These are phyloP conservation scores for Argyrosomus japonicus DNA, from an alignment of 2,113 vertebrate genomes.

Conservation along the genomic window DNA sequence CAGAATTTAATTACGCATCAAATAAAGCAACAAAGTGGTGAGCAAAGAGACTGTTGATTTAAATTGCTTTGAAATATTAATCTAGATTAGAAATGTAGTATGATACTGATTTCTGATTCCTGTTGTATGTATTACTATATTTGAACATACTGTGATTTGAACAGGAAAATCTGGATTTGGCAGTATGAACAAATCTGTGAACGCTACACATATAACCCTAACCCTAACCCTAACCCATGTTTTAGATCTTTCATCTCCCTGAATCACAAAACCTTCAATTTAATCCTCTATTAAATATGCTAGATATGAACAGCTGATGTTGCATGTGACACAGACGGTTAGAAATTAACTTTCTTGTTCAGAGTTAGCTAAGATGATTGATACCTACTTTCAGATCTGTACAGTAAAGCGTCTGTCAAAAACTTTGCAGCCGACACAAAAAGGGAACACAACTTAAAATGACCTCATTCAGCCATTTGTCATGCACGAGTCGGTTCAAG, in stretches of 20 bases:
- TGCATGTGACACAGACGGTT: not conserved
- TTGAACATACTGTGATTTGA: not conserved
- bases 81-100: not conserved
- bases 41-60: not conserved
- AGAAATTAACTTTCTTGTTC: too few species aligned
- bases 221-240: too few species aligned
- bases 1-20: not conserved
- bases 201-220: not conserved
- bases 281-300: not conserved
- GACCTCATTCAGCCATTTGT: constrained; percentile 95
- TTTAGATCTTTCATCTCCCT: not conserved
- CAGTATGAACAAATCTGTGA: not conserved
- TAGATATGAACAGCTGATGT: not conserved
- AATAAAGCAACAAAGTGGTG: not conserved
- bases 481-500: constrained; percentile 90
- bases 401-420: not conserved
- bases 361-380: too few species aligned
- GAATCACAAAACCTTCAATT: not conserved
- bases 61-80: not conserved
- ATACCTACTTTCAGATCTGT: not conserved
- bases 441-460: not conserved
- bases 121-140: too few species aligned
- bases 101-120: too few species aligned
- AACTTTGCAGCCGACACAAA: not conserved
- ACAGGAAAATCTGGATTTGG: not conserved